These are phyloP conservation scores for Thymelicus lineola DNA, from an alignment of 2,888 invertebrate species.

Conservation along the genomic window DNA sequence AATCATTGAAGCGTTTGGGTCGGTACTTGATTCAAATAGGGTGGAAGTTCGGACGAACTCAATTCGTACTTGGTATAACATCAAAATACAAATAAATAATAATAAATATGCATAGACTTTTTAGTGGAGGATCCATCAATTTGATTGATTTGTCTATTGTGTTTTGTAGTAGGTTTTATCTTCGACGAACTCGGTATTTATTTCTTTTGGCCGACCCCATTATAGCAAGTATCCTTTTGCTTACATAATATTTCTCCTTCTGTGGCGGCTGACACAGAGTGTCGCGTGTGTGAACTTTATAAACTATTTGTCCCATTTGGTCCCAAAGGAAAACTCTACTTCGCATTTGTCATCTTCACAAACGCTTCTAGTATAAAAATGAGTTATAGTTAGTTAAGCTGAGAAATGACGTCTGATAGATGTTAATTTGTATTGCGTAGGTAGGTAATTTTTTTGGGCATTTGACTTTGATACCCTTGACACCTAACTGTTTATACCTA, in stretches of 20 bases:
- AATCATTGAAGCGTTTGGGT: not conserved
- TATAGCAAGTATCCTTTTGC: not conserved
- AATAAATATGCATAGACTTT: not conserved
- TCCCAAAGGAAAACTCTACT: not conserved
- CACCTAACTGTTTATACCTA: too few relatives aligned
- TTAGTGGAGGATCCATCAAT: not conserved
- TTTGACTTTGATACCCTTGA: too few relatives aligned
- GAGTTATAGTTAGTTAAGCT: not conserved
- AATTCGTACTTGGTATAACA: not conserved
- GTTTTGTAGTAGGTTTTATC: not conserved
- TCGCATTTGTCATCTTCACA: not conserved
- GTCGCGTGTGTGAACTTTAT: not conserved
- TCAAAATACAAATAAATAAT: too few relatives aligned
- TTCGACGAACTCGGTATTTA: not conserved
- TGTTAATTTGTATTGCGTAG: not conserved
- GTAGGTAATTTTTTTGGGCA: too few relatives aligned
- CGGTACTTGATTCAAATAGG: not conserved
- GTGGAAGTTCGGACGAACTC: not conserved
- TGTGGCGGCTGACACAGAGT: not conserved
- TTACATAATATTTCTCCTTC: not conserved
- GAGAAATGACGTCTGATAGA: not conserved
- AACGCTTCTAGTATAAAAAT: not conserved
- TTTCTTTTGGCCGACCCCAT: not conserved
- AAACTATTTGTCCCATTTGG: constrained; percentile 3
- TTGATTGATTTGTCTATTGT: not conserved